Conservation (phyloP, 2,113 vertebrate species). For the Antigone vipio region DNA sequence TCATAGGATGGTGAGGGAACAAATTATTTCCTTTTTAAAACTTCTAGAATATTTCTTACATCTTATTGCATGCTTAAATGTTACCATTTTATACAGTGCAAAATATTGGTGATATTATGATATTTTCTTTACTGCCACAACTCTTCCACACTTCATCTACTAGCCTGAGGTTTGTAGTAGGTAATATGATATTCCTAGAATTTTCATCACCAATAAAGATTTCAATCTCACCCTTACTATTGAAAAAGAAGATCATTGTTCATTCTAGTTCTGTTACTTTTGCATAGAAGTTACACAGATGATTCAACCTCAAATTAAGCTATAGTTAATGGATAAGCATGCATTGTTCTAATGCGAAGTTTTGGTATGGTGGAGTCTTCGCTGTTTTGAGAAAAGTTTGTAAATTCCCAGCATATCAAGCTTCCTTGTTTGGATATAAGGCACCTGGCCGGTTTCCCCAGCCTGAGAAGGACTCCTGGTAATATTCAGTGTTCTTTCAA, state of each 20-base stretch:
- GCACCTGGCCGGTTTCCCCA: background rate
- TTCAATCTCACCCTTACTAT: background rate
- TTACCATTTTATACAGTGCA: background rate
- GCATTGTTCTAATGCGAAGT: background rate
- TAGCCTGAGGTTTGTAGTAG: background rate
- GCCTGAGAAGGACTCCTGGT: fast-evolving
- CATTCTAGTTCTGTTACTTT: background rate
- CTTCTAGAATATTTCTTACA: background rate
- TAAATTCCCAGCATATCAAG: background rate
- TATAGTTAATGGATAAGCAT: background rate
- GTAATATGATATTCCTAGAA: background rate
- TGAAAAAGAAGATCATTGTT: background rate
- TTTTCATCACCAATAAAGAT: background rate
- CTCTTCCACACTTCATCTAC: background rate
- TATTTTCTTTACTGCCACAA: background rate
- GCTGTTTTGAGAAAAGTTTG: background rate
- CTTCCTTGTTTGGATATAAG: background rate
- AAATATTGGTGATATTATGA: background rate
- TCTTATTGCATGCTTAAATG: background rate
- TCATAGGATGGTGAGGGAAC: background rate
- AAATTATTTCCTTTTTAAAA: background rate
- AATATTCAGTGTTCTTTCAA: background rate
- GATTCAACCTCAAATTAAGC: background rate
- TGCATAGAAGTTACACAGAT: background rate
- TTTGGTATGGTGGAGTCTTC: background rate